A percentile compares a stretch with the other conserved stretches of the same genome.
Conservation (phyloP, 2,888 invertebrate species). For the Serrognathus titanus region DNA sequence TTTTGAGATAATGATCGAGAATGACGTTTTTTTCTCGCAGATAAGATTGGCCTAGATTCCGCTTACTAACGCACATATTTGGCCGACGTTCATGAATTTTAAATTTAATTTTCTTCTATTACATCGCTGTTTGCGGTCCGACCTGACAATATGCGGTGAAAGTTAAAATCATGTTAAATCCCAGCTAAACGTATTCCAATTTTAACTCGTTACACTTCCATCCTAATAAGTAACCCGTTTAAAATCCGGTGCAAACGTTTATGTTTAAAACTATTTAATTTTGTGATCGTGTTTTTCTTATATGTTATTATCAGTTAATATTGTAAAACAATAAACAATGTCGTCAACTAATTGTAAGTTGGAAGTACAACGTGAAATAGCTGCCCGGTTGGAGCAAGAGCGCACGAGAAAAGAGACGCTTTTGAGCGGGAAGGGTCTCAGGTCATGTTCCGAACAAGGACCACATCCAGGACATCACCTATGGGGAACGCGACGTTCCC, state of each 20-base stretch:
- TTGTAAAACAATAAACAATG: constrained; percentile 18
- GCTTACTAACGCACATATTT: too few species aligned
- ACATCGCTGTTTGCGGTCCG: too few species aligned
- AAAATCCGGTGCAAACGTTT: neutral
- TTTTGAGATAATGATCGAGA: too few species aligned
- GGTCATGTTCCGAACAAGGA: constrained; percentile 69
- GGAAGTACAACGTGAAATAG: constrained; percentile 45
- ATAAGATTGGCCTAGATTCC: too few species aligned
- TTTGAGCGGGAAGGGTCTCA: constrained; percentile 54
- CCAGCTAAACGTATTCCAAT: neutral
- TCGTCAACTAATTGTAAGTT: constrained; percentile 34
- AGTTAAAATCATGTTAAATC: too few species aligned
- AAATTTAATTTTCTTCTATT: too few species aligned
- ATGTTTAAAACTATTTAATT: neutral
- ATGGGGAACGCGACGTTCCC: constrained; percentile 63
- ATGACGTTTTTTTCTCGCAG: too few species aligned
- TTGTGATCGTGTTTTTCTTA: neutral
- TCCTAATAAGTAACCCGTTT: neutral
- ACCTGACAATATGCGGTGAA: too few species aligned
- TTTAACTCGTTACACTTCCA: neutral
- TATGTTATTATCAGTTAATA: neutral
- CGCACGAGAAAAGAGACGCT: constrained; percentile 51
- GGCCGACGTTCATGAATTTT: too few species aligned
- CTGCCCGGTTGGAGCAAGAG: constrained; percentile 41
- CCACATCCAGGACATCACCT: constrained; percentile 66